Evolutionary conservation across 1,140 invertebrate species (phyloP).

Genomic region (Triops cancriformis): DNA sequence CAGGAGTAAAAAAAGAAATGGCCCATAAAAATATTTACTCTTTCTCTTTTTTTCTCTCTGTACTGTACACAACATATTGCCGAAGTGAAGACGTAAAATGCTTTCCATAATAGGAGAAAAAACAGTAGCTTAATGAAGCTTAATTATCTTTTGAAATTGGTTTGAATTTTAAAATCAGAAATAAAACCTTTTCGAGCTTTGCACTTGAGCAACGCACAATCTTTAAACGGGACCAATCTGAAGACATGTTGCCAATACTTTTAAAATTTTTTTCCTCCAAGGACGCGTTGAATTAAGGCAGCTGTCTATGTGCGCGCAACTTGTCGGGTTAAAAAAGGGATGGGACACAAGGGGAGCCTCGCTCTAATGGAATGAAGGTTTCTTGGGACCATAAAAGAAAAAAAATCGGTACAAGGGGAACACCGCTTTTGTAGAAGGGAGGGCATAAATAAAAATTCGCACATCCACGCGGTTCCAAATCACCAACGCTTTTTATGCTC

Average conservation of each 20-base stretch:
- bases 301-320: constrained; percentile 15
- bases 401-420: constrained; percentile 21
- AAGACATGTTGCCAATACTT: constrained; percentile 7
- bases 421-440: constrained; percentile 18
- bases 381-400: not conserved
- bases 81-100: not conserved
- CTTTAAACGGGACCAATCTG: not conserved
- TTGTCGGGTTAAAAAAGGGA: constrained; percentile 3
- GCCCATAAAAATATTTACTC: constrained; percentile 2
- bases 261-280: not conserved
- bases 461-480: constrained; percentile 19
- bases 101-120: not conserved
- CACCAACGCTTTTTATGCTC: constrained; percentile 99
- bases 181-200: not conserved
- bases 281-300: constrained; percentile 3
- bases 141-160: constrained; percentile 17
- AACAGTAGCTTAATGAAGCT: not conserved
- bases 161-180: not conserved
- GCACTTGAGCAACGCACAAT: not conserved
- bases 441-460: constrained; percentile 17
- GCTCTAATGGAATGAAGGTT: constrained; percentile 2
- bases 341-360: not conserved
- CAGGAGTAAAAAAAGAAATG: not conserved
- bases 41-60: not conserved
- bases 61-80: constrained; percentile 21